Conservation (phyloP, 2,113 vertebrate species). For the Grallaria varia region DNA sequence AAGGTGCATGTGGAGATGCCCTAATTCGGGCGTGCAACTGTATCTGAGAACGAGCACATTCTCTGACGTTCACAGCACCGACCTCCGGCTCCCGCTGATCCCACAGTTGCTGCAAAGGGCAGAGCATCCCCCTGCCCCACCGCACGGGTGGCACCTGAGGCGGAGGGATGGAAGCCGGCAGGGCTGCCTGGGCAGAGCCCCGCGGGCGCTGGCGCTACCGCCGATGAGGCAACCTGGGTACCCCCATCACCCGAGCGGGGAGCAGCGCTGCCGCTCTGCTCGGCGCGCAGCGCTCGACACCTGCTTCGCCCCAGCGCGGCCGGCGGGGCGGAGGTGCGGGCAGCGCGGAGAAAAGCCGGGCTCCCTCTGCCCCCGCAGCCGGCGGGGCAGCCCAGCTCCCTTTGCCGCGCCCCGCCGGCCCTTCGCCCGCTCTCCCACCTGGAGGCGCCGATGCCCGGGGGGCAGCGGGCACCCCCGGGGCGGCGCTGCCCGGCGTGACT, state of each 20-base stretch:
- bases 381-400: not conserved
- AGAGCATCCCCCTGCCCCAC: not conserved
- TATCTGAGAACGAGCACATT: rapidly evolving
- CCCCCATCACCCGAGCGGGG: not conserved
- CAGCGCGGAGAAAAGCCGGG: not conserved
- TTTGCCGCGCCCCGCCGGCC: not conserved
- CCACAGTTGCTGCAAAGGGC: not conserved
- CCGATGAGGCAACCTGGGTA: rapidly evolving
- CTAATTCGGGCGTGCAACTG: not conserved
- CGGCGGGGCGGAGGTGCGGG: not conserved
- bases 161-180: not conserved
- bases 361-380: not conserved
- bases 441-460: not conserved
- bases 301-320: not conserved
- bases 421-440: not conserved
- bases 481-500: not conserved
- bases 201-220: not conserved
- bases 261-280: not conserved
- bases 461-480: not conserved
- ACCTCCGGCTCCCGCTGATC: not conserved
- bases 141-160: not conserved
- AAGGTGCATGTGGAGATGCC: not conserved
- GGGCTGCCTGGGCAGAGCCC: not conserved
- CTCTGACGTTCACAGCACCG: not conserved
- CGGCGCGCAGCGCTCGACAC: not conserved